Base-by-base conservation (phyloP, 2,888 invertebrate species). In the Hedychridium roseum region DNA sequence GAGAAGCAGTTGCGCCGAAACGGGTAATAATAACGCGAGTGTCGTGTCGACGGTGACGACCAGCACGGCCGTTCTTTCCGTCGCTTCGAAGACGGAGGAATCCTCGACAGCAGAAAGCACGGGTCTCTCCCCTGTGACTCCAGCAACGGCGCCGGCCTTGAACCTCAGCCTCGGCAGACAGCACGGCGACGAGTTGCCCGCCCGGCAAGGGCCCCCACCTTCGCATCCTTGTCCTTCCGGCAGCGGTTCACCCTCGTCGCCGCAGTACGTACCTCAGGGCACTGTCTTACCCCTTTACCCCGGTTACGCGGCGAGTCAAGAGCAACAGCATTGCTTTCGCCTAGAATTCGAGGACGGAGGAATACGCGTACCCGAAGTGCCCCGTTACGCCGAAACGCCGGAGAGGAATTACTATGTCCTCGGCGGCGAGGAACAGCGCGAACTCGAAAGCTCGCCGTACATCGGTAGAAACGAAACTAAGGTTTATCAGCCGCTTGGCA, bases 1-100 rank as follows among this genome's bases (percentile, higher is more conserved):
- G 57, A 84, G 92, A 68, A 90, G 88, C 52, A 88, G 88, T 64
- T 88, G 91, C 54, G 82, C 82, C 41, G 84, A 84, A 68, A 75
- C 39, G 17, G 57, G 55, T 4, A 64, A 49, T 30, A 26, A 28
- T 20, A 50, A 23, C 12, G 31, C 20, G 11, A 23, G 23, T 6
- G 23, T 3, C 11, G 34, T 28, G n/a, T 34, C 54, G 4, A 44
- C 57, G 32, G 43, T 51, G 28, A 49, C 54, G 34, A 43, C 30
- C 46, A 37, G 38, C 20, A 23, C 47, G 53, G 49, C 31, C 36
- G 14, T 47, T n/a, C 38, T 60, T 17, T 11, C 63, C 16, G 44
- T 51, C 43, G 47, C 47, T 45, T 43, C 63, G 17, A 63, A 60
- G 45, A 43, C 46, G 42, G 58, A 48, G 39, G 43, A 66, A 21